Conservation (phyloP, 2,113 vertebrate species). For the Hippopotamus amphibius region DNA sequence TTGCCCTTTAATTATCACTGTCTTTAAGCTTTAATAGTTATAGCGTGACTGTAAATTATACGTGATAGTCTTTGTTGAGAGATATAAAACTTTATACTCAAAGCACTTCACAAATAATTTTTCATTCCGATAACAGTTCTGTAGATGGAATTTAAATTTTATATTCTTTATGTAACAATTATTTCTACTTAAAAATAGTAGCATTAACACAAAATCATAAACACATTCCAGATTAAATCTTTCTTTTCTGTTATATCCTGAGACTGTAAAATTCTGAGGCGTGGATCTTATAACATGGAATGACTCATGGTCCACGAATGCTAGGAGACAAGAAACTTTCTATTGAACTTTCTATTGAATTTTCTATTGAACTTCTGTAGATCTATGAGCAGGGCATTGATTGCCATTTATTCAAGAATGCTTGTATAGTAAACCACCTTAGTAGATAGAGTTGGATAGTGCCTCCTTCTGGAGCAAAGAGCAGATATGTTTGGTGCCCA, state of each 20-base stretch:
- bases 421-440: background rate
- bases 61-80: background rate
- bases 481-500: background rate
- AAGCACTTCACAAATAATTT: background rate
- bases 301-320: background rate
- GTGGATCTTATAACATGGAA: background rate
- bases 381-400: background rate
- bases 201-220: background rate
- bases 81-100: background rate
- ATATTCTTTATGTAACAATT: background rate
- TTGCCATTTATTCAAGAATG: background rate
- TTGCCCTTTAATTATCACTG: background rate
- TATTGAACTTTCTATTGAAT: fast-evolving
- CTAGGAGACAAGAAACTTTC: background rate
- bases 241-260: background rate
- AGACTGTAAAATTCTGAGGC: background rate
- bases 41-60: background rate
- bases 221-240: background rate
- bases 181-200: background rate
- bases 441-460: background rate
- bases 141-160: background rate
- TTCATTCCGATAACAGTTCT: background rate
- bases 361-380: background rate
- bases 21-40: background rate
- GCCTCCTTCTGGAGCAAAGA: background rate